Evolutionary conservation across 2,888 invertebrate species (phyloP).

Genomic region (Ochropacha duplaris): DNA sequence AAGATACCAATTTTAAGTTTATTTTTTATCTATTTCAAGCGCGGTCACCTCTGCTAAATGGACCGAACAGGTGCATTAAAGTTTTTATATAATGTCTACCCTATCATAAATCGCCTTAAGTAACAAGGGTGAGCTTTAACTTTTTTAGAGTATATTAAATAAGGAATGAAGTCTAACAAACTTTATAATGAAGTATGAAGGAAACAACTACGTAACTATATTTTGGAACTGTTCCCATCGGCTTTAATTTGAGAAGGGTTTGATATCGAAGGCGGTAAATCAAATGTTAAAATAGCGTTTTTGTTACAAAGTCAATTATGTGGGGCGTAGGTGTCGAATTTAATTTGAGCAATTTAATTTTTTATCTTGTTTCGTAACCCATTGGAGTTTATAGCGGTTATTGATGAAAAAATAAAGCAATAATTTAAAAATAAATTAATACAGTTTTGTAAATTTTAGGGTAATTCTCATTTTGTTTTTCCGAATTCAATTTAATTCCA

Average conservation of each 20-base stretch:
- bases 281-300: constrained; percentile 34
- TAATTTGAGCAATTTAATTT: constrained; percentile 27
- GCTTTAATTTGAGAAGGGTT: constrained; percentile 35
- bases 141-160: constrained; percentile 64
- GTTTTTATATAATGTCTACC: constrained; percentile 59
- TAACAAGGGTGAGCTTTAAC: constrained; percentile 70
- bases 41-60: constrained; percentile 65
- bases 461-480: no score
- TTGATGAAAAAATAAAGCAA: background rate
- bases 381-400: background rate
- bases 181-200: constrained; percentile 34
- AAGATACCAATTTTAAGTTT: constrained; percentile 6
- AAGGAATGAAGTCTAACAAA: constrained; percentile 47
- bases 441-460: background rate
- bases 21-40: constrained; percentile 34
- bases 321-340: constrained; percentile 31
- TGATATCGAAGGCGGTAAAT: constrained; percentile 36
- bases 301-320: constrained; percentile 25
- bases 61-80: constrained; percentile 72
- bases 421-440: background rate
- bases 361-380: background rate
- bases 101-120: constrained; percentile 71
- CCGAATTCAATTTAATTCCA: background rate
- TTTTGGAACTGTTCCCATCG: constrained; percentile 15
- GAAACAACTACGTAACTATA: constrained; percentile 1